Percentiles rank a stretch among this genome's conserved stretches.
phyloP scores from a whole-genome alignment of 2,888 invertebrate species.

The Protophormia terraenovae region DNA sequence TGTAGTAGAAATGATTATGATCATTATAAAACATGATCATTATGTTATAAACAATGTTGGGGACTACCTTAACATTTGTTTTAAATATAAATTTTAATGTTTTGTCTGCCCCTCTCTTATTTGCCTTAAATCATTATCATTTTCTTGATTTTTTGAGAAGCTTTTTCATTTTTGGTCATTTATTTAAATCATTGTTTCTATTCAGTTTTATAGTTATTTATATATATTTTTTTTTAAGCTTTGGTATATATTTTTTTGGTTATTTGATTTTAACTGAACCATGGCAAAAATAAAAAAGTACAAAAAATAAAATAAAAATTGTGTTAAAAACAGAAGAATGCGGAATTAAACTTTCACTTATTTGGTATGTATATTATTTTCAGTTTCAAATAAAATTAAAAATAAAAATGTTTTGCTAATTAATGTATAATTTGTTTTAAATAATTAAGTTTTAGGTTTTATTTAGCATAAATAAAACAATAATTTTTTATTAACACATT shows the following conservation, averaged over 20 bases:
- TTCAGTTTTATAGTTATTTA: constrained; percentile 4
- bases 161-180: constrained; percentile 47
- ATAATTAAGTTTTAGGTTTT: not conserved
- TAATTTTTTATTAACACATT: too few relatives aligned
- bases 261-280: constrained; percentile 76
- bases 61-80: constrained; percentile 60
- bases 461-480: not conserved
- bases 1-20: not conserved
- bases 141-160: not conserved
- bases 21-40: constrained; percentile 7
- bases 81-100: not conserved
- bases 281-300: constrained; percentile 68
- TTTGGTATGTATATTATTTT: constrained; percentile 52
- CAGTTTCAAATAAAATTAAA: not conserved
- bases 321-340: constrained; percentile 70
- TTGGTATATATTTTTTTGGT: constrained; percentile 42
- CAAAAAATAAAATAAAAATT: constrained; percentile 6
- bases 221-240: too few relatives aligned
- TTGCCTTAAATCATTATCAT: not conserved
- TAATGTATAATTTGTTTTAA: constrained; percentile 9
- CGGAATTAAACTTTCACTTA: constrained; percentile 80
- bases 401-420: constrained; percentile 6
- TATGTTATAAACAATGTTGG: constrained; percentile 13
- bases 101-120: not conserved
- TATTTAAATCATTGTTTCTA: constrained; percentile 35